phyloP scores from a whole-genome alignment of 1,140 invertebrate genomes.

The Ceratitis capitata region DNA sequence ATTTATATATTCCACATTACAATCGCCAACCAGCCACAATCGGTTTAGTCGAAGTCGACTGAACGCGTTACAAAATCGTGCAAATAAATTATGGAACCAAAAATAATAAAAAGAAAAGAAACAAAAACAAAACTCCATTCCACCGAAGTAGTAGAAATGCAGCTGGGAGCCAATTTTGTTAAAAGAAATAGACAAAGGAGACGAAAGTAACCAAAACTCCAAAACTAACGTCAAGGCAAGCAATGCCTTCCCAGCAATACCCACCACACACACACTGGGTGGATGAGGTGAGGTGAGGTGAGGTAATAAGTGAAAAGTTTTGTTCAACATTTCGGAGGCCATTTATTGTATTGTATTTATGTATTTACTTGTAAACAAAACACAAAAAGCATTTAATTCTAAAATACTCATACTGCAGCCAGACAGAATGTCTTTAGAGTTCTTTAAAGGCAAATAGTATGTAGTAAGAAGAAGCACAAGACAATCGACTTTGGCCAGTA shows the following conservation, averaged over 20 bases:
- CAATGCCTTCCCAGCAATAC: too few relatives aligned
- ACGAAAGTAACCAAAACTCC: neutral
- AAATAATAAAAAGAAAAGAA: neutral
- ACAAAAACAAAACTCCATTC: neutral
- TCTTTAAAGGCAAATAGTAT: neutral
- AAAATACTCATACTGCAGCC: neutral
- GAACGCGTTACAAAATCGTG: neutral
- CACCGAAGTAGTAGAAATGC: too few relatives aligned
- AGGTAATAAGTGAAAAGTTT: slow-evolving; percentile 22
- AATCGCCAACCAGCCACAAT: neutral
- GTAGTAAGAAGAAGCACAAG: neutral
- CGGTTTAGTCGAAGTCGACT: neutral
- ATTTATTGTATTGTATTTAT: slow-evolving; percentile 28
- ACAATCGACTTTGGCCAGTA: slow-evolving; percentile 7
- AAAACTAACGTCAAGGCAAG: too few relatives aligned
- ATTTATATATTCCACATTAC: neutral
- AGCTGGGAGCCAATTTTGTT: neutral
- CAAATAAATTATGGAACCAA: neutral
- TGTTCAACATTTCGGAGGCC: neutral
- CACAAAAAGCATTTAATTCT: slow-evolving; percentile 15
- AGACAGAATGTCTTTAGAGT: neutral
- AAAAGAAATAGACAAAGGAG: neutral
- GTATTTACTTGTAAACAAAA: too few relatives aligned
- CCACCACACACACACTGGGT: too few relatives aligned
- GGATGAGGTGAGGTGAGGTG: too few relatives aligned